A percentile compares a stretch with the other conserved stretches of the same genome.
Conservation (phyloP, 2,888 invertebrate genomes). For the Helicoverpa assulta region DNA sequence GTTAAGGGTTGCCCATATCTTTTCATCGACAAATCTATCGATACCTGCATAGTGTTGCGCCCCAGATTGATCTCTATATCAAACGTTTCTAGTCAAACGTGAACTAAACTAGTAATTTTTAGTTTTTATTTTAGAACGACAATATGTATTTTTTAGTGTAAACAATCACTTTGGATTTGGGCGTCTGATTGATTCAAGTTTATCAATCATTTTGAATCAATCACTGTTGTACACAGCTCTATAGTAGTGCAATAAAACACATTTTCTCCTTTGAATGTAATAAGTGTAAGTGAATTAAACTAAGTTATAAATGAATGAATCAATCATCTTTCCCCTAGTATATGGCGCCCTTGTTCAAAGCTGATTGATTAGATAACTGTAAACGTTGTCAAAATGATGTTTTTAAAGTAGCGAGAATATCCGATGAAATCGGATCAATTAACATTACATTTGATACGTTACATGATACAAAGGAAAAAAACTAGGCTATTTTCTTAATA, state of each 20-base stretch:
- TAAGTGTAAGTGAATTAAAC: constrained; percentile 20
- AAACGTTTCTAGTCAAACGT: constrained; percentile 87
- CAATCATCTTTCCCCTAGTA: constrained; percentile 14
- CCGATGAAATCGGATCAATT: constrained; percentile 74
- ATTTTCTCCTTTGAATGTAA: constrained; percentile 8
- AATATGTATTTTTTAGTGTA: constrained; percentile 70
- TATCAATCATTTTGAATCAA: constrained; percentile 46
- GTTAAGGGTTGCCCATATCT: constrained; percentile 25
- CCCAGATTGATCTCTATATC: constrained; percentile 82
- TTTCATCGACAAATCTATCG: constrained; percentile 42
- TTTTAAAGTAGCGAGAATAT: constrained; percentile 64
- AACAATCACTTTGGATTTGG: constrained; percentile 64
- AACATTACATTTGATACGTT: constrained; percentile 42
- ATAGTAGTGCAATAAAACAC: constrained; percentile 49
- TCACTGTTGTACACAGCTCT: constrained; percentile 17
- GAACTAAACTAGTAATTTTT: constrained; percentile 75
- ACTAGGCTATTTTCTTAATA: background rate
- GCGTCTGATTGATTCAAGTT: constrained; percentile 51
- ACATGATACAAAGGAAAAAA: constrained; percentile 41
- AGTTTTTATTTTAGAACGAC: constrained; percentile 71
- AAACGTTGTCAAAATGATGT: constrained; percentile 43
- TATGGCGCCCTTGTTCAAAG: constrained; percentile 50
- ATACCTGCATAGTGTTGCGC: constrained; percentile 47
- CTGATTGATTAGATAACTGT: constrained; percentile 57
- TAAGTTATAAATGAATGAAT: constrained; percentile 21